Evolutionary conservation across 2,113 vertebrate species (phyloP).

Genomic region (Poeciliopsis prolifica): DNA sequence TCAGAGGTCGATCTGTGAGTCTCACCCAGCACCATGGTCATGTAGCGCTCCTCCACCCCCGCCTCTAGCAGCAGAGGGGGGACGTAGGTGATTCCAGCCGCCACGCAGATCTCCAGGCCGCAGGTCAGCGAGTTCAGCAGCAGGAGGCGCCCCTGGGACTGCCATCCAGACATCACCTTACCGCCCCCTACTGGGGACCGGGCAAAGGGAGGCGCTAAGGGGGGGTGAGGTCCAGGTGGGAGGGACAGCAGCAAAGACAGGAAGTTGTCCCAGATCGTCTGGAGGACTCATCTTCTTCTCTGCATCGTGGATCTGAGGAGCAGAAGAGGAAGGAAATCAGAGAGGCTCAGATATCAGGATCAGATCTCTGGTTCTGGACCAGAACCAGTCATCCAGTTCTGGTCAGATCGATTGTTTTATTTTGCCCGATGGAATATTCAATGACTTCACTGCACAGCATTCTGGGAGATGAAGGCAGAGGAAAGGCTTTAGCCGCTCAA

Average conservation of each 20-base stretch:
- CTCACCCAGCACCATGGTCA: constrained; percentile 86
- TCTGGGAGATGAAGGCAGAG: no score
- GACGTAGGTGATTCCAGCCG: constrained; percentile 84
- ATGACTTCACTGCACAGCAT: no score
- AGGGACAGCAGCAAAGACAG: constrained; percentile 52
- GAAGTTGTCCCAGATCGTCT: constrained; percentile 56
- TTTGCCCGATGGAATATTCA: no score
- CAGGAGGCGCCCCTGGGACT: constrained; percentile 81
- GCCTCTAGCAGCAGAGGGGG: constrained; percentile 83
- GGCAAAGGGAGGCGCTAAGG: constrained; percentile 21
- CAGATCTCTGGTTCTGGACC: no score
- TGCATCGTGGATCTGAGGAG: constrained; percentile 74
- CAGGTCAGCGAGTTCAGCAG: constrained; percentile 84
- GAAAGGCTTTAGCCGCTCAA: no score
- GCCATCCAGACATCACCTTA: constrained; percentile 79
- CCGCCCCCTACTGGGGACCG: constrained; percentile 51
- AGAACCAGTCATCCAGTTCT: no score
- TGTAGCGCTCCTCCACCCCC: constrained; percentile 82
- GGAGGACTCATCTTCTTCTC: constrained; percentile 71
- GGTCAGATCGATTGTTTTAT: no score
- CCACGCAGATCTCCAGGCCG: constrained; percentile 85
- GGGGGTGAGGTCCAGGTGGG: constrained; percentile 16
- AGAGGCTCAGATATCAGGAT: not conserved
- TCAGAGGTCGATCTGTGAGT: no score
- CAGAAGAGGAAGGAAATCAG: not conserved